These are phyloP conservation scores for Orycteropus afer DNA, from an alignment of 2,113 vertebrate genomes.

Conservation along the genomic window DNA sequence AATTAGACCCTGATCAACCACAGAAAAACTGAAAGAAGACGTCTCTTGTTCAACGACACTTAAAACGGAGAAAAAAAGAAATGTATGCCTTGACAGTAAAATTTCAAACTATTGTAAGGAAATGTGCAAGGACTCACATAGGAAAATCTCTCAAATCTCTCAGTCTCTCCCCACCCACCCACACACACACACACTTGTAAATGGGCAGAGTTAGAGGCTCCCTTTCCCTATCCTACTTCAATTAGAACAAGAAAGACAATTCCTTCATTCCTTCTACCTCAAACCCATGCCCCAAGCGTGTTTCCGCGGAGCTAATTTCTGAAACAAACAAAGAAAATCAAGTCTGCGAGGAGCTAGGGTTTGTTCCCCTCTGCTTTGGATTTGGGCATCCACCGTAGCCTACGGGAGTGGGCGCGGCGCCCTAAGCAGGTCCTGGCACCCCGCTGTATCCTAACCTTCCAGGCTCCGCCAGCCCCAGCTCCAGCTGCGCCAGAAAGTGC, in stretches of 20 bases:
- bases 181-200: not conserved
- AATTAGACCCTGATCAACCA: constrained; percentile 51
- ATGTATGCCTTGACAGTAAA: constrained; percentile 60
- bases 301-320: constrained; percentile 74
- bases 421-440: not conserved
- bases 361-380: not conserved
- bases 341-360: constrained; percentile 22
- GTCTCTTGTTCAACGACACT: not conserved
- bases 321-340: constrained; percentile 83
- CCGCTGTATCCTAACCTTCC: not conserved
- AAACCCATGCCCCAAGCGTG: constrained; percentile 34
- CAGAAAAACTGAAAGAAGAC: constrained; percentile 35
- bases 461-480: not conserved
- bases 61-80: not conserved
- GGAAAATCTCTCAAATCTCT: constrained; percentile 25
- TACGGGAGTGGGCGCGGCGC: not conserved
- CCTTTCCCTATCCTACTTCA: constrained; percentile 6
- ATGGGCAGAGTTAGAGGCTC: constrained; percentile 5
- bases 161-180: too few relatives aligned
- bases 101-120: constrained; percentile 20
- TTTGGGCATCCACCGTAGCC: not conserved
- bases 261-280: not conserved
- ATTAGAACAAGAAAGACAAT: constrained; percentile 1
- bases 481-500: constrained; percentile 50
- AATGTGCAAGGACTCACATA: constrained; percentile 16